phyloP scores from a whole-genome alignment of 2,113 vertebrate genomes.

The Oncorhynchus nerka region DNA sequence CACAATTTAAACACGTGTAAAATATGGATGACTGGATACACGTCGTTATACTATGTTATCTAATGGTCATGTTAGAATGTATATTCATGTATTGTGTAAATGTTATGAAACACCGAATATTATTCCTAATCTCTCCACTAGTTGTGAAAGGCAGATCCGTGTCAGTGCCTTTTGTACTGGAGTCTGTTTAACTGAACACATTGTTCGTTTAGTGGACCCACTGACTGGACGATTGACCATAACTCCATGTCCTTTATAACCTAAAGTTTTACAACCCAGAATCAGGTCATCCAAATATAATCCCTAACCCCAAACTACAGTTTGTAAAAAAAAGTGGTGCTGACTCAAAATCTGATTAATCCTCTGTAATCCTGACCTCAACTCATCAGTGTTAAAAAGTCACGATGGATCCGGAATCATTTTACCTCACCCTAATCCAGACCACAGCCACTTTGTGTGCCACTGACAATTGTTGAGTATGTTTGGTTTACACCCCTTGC shows the following conservation, averaged over 20 bases:
- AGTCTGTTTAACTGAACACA: not conserved
- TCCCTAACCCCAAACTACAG: not conserved
- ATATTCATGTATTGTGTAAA: too few relatives aligned
- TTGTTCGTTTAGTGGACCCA: too few relatives aligned
- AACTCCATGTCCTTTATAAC: too few relatives aligned
- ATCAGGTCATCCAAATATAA: not conserved
- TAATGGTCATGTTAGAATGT: too few relatives aligned
- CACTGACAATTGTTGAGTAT: not conserved
- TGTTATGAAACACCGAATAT: not conserved
- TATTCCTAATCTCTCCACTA: not conserved
- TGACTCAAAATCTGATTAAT: not conserved
- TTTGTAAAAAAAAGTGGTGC: not conserved
- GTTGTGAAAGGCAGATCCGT: not conserved
- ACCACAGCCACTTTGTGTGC: not conserved
- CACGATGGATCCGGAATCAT: not conserved
- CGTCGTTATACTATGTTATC: not conserved
- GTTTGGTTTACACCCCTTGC: not conserved
- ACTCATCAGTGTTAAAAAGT: not conserved
- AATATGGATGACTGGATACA: not conserved
- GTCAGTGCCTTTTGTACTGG: not conserved
- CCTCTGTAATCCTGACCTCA: not conserved
- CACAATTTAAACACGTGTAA: too few relatives aligned
- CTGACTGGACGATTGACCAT: too few relatives aligned
- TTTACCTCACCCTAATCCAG: not conserved
- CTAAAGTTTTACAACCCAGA: not conserved